A percentile compares a stretch with the other conserved stretches of the same genome.
These are phyloP conservation scores for Teleogryllus occipitalis DNA, from an alignment of 1,140 invertebrate species.

Conservation along the genomic window DNA sequence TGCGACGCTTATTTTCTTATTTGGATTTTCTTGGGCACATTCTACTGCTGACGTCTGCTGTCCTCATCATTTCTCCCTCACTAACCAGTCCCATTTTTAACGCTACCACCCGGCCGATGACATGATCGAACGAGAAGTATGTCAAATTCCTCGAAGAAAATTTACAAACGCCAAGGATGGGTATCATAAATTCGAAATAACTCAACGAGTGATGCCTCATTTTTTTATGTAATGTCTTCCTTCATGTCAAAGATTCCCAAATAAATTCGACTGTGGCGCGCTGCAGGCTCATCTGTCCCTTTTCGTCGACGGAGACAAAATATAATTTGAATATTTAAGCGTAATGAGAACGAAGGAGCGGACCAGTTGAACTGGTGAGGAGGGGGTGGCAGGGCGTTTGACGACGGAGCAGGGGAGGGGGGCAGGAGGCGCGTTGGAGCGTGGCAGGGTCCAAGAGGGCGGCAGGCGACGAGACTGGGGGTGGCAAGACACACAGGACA, in stretches of 20 bases:
- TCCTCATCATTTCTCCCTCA: no score
- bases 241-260: not conserved
- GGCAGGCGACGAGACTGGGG: no score
- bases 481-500: no score
- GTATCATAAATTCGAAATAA: not conserved
- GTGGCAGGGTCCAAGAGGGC: no score
- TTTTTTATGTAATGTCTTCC: not conserved
- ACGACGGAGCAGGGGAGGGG: no score
- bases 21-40: no score
- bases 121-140: not conserved
- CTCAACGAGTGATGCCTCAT: not conserved
- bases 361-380: not conserved
- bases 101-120: not conserved
- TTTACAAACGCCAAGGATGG: not conserved
- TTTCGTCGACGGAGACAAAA: not conserved
- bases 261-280: not conserved
- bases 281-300: not conserved
- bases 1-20: no score
- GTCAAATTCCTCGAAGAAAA: not conserved
- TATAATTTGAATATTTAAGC: constrained; percentile 1
- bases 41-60: no score
- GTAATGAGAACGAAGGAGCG: not conserved
- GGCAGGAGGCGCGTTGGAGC: no score
- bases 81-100: not conserved
- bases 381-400: no score